phyloP scores from a whole-genome alignment of 2,797 vertebrate genomes.

The Poecilia wingei region DNA sequence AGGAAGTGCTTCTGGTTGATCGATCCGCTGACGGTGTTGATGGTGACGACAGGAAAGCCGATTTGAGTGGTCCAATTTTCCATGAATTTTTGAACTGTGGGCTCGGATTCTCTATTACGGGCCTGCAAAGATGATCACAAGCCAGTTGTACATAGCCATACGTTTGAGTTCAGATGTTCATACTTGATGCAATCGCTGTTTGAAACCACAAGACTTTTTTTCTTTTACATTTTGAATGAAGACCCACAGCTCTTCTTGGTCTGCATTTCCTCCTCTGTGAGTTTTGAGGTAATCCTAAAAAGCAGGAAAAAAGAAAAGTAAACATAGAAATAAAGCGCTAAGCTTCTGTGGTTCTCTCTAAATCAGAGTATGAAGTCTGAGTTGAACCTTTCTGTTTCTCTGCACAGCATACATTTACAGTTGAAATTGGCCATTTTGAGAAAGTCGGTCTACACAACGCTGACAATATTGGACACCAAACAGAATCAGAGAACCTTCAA shows the following conservation, averaged over 20 bases:
- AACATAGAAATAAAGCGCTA: background rate
- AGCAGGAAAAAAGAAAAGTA: background rate
- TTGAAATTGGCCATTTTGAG: background rate
- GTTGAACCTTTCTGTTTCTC: background rate
- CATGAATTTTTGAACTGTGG: conserved; percentile 63
- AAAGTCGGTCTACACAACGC: background rate
- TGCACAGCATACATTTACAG: background rate
- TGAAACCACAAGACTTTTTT: background rate
- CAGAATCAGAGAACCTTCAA: background rate
- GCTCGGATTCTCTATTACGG: fast-evolving
- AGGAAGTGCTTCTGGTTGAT: conserved; percentile 78
- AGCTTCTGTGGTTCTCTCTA: background rate
- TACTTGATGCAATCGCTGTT: no score
- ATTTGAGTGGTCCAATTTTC: conserved; percentile 73
- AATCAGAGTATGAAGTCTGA: background rate
- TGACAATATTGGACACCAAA: background rate
- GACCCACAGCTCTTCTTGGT: conserved; percentile 11
- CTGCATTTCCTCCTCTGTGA: conserved; percentile 4
- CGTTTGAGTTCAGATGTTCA: background rate
- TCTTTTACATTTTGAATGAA: conserved; percentile 21
- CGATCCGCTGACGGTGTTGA: conserved; percentile 75
- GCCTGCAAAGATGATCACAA: conserved; percentile 42
- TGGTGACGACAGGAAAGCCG: conserved; percentile 81
- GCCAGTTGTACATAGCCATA: background rate
- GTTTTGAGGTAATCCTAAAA: conserved; percentile 20